Base-by-base conservation (phyloP, 2,797 vertebrate species). In the Chaunax sp. region DNA sequence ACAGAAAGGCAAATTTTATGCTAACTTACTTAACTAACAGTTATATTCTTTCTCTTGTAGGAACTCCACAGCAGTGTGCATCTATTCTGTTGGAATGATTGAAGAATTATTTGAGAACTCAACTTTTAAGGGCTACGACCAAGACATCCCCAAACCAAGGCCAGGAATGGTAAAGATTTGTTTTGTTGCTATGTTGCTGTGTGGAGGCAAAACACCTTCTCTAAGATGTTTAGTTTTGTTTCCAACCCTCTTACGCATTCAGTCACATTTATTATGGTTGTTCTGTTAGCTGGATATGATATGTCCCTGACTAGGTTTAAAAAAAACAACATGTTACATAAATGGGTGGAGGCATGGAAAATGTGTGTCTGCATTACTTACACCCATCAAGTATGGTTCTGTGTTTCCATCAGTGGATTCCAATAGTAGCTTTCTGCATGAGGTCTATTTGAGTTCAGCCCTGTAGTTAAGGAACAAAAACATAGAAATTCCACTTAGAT, bases 1-100 rank as follows among this genome's bases (percentile, higher is more conserved):
- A 43, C n/a, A n/a, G n/a, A 5, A 40, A 3, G 30, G 25, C 13
- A 18, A 16, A 12, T 19, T 38, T n/a, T 15, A 20, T 53, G 9
- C 8, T 64, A 47, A 57, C 50, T 18, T 72, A n/a, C n/a, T n/a
- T n/a, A n/a, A n/a, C n/a, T n/a, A n/a, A n/a, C 3, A 23, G 0
- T 51, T 64, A 5, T 61, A 6, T 45, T 37, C 33, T 53, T 25
- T 55, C 45, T 59, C 6, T 26, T 58, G 5, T 20, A 95, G 94
- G 94, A 95, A 95, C 72, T 84, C 89, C 2, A 92, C 94, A 5
- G 94, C 94, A 25, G 88, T 95, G 46, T 95, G 94, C 71, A 72
- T 93, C 65, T 95, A 94, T 59, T 80, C 92, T 0, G 70, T 94
- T 30, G 61, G 2, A 64, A 84, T 78, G 26, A 90, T 95, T 45